These are phyloP conservation scores for Drosophila eugracilis DNA, from an alignment of 1,140 invertebrate species.

Conservation along the genomic window DNA sequence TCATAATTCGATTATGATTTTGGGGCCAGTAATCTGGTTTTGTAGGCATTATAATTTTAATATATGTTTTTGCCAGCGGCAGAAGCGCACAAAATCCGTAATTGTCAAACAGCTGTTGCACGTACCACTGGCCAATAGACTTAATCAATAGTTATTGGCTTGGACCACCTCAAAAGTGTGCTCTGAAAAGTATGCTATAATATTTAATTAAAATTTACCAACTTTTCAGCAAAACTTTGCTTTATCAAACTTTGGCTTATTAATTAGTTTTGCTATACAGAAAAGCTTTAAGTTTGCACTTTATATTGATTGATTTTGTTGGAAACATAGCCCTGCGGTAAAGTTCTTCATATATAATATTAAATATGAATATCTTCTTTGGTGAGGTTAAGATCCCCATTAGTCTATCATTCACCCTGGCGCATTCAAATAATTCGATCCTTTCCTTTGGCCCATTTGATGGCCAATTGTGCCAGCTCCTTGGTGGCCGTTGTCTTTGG, in stretches of 20 bases:
- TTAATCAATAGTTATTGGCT: constrained; percentile 41
- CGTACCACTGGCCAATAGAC: constrained; percentile 21
- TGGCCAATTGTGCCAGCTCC: constrained; percentile 14
- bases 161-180: not conserved
- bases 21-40: constrained; percentile 33
- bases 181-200: constrained; percentile 43
- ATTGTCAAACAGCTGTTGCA: constrained; percentile 45
- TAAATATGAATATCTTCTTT: not conserved
- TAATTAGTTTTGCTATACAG: not conserved
- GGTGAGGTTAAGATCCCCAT: constrained; percentile 17
- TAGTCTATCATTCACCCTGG: constrained; percentile 22
- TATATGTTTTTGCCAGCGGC: constrained; percentile 32
- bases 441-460: constrained; percentile 13
- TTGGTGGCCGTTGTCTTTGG: constrained; percentile 24
- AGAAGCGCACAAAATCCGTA: not conserved
- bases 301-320: not conserved
- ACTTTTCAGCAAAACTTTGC: constrained; percentile 2
- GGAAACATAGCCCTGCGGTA: not conserved
- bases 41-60: constrained; percentile 50
- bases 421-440: constrained; percentile 45
- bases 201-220: constrained; percentile 16
- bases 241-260: constrained; percentile 9
- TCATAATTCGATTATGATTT: constrained; percentile 72
- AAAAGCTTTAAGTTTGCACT: not conserved
- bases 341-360: not conserved